Evolutionary conservation across 2,888 invertebrate species (phyloP), one percentile per base, ranked within the genome.

Genomic region (Patella depressa): DNA sequence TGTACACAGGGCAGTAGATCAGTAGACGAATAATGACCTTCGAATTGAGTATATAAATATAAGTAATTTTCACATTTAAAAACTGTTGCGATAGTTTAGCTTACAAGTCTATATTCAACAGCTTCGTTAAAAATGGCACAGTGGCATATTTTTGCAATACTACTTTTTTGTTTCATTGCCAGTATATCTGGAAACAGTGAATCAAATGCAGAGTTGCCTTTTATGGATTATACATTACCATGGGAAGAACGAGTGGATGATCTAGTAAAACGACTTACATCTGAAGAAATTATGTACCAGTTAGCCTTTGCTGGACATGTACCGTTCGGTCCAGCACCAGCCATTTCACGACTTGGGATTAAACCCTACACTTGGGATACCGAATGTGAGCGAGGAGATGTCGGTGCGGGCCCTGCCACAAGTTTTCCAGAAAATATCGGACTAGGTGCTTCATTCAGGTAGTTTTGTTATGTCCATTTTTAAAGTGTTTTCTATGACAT

Each of bases 371-470:
- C 85, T 24, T 90, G 89, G 89, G 86, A 87, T 74, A 87, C 89
- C 5, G 90, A 90, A 78, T 90, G 90, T 83, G 81, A 89, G 17
- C 79, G 88, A 14, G 90, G 90, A 3, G 89, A 88, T 69, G 88
- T 86, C 1, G 73, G 79, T 14, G 87, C 89, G 1, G 89, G 89
- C 3, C 81, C 86, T 55, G 89, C 90, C 4, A 90, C 90, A 4
- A 84, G 88, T 2, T 90, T 90, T 74, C 90, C 90, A 7, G 88
- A 90, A 80, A 86, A 90, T 7, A 74, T 90, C 19, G 90, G 90
- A 29, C 83, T 90, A 12, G 89, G 88, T 3, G 90, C 90, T 14
- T 80, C 89, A 29, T 90, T 90, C 81, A 90, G 88, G 90, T 90
- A 82, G 0, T 3, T 4, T 34, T 4, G 4, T 34, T 34, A 0